Evolutionary conservation across 2,888 invertebrate species (phyloP).

Genomic region (Lithophane leautieri): DNA sequence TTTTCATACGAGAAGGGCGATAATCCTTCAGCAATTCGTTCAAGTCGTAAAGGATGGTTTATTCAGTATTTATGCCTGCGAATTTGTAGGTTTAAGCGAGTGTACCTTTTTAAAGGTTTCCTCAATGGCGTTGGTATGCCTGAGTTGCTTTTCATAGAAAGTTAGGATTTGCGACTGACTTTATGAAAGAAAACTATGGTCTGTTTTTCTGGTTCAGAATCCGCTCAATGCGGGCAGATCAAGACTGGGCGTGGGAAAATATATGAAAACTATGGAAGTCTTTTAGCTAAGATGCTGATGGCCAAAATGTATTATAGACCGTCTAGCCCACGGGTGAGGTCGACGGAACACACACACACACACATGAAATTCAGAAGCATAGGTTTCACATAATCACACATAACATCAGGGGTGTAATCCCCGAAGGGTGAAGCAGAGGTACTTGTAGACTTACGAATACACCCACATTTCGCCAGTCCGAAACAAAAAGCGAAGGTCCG

Average conservation of each 20-base stretch:
- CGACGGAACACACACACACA: not conserved
- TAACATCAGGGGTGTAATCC: not conserved
- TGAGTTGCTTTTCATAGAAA: not conserved
- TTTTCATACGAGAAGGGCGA: slow-evolving; percentile 2
- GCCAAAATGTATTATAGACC: not conserved
- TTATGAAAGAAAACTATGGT: not conserved
- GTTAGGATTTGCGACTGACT: not conserved
- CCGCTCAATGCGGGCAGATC: not conserved
- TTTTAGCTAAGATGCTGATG: not conserved
- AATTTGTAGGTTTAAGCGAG: slow-evolving; percentile 54
- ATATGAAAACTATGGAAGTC: not conserved
- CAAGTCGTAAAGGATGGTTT: slow-evolving; percentile 49
- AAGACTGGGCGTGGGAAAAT: not conserved
- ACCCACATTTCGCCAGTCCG: not conserved
- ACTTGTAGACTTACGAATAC: no score
- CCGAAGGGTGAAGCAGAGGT: not conserved
- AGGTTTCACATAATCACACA: not conserved
- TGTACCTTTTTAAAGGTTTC: slow-evolving; percentile 12
- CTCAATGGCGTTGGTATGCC: not conserved
- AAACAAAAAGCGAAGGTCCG: not conserved
- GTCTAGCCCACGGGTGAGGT: not conserved
- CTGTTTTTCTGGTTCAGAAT: not conserved
- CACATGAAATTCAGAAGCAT: not conserved
- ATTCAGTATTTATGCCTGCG: slow-evolving; percentile 45
- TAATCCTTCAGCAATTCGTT: slow-evolving; percentile 28